Evolutionary conservation across 2,888 invertebrate species (phyloP).

Genomic region (Heliothis peltigera): DNA sequence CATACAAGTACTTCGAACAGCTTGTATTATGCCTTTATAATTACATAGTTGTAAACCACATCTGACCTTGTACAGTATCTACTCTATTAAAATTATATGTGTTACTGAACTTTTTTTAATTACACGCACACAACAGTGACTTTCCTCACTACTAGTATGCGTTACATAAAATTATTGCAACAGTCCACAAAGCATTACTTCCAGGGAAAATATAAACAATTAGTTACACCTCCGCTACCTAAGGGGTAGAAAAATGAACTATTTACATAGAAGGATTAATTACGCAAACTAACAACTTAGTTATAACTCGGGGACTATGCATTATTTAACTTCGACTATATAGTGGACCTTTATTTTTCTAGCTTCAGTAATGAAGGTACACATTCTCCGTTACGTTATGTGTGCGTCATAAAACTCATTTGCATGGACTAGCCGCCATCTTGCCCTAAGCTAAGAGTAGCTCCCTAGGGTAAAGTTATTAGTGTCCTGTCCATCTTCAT

Average conservation of each 20-base stretch:
- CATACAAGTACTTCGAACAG: not conserved
- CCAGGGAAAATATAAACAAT: conserved; percentile 23
- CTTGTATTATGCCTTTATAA: not conserved
- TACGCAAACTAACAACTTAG: conserved; percentile 40
- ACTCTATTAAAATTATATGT: not conserved
- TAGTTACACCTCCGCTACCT: conserved; percentile 25
- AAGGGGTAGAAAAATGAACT: conserved; percentile 42
- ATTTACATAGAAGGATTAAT: conserved; percentile 39
- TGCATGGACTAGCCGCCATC: conserved; percentile 61
- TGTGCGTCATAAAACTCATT: conserved; percentile 52
- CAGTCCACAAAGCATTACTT: conserved; percentile 40
- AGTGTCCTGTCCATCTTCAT: conserved; percentile 65
- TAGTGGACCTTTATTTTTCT: conserved; percentile 2
- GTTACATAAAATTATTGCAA: conserved; percentile 9
- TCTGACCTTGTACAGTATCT: not conserved
- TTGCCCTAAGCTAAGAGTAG: conserved; percentile 48
- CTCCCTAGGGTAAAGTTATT: conserved; percentile 60
- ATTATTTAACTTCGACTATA: conserved; percentile 24
- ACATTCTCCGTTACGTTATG: conserved; percentile 13
- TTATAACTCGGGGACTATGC: conserved; percentile 18
- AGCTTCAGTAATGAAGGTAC: not conserved
- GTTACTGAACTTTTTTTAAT: conserved; percentile 2
- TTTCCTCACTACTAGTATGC: not conserved
- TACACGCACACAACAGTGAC: not conserved
- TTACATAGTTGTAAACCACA: not conserved